phyloP scores from a whole-genome alignment of 1,140 invertebrate species.

The Mya arenaria region DNA sequence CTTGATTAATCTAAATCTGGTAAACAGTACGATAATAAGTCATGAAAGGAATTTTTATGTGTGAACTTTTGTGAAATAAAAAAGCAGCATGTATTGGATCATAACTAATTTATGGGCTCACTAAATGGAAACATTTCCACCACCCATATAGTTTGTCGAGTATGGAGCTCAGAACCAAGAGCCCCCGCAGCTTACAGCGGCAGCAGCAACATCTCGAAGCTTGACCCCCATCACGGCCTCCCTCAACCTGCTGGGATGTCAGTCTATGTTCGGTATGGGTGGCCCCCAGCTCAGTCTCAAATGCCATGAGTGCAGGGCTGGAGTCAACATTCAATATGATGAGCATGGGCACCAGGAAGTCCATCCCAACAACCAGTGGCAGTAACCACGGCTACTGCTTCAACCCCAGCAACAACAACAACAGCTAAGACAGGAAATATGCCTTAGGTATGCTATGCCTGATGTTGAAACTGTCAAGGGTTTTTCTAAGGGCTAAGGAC shows the following conservation, averaged over 20 bases:
- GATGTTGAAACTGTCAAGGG: no score
- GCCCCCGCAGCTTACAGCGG: slow-evolving; percentile 88
- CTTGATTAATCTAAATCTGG: no score
- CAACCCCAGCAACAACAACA: slow-evolving; percentile 80
- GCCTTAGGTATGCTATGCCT: no score
- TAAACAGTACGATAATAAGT: no score
- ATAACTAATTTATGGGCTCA: no score
- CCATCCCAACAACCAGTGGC: slow-evolving; percentile 61
- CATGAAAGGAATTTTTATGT: no score
- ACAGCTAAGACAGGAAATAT: no score
- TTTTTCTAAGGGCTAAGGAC: no score
- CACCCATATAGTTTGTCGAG: slow-evolving; percentile 95
- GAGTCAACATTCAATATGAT: slow-evolving; percentile 19
- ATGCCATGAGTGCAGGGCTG: slow-evolving; percentile 12
- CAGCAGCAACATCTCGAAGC: slow-evolving; percentile 61
- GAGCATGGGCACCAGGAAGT: slow-evolving; percentile 51
- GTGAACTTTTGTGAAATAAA: no score
- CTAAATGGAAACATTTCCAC: no score
- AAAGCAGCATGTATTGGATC: no score
- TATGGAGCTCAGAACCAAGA: slow-evolving; percentile 93
- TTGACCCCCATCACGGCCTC: slow-evolving; percentile 57
- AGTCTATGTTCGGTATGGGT: slow-evolving; percentile 40
- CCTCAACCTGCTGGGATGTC: slow-evolving; percentile 38
- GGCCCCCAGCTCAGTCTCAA: background rate
- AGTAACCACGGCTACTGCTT: slow-evolving; percentile 57